Evolutionary conservation across 1,140 invertebrate species (phyloP).

Genomic region (Holcopasites calliopsidis): DNA sequence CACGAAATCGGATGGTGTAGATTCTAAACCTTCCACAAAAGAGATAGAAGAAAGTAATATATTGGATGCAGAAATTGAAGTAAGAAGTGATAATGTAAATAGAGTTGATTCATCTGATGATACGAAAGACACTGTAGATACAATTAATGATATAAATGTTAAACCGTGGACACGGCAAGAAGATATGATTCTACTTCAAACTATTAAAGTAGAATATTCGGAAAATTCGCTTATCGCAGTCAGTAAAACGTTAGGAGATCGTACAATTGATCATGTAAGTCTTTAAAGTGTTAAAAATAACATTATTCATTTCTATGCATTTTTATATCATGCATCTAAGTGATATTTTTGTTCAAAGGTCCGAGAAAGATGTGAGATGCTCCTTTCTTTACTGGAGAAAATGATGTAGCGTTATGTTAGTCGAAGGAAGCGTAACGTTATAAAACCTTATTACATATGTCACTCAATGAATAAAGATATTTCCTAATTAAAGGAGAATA

Average conservation of each 20-base stretch:
- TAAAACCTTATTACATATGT: background rate
- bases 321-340: background rate
- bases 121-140: constrained; percentile 41
- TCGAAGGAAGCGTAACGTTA: background rate
- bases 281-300: background rate
- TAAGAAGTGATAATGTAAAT: background rate
- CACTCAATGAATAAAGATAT: constrained; percentile 14
- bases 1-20: constrained; percentile 16
- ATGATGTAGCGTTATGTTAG: constrained; percentile 61
- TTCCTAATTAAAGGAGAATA: too few species aligned
- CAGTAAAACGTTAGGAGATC: constrained; percentile 68
- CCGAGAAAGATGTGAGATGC: constrained; percentile 69
- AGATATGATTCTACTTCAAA: constrained; percentile 74
- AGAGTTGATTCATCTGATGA: background rate
- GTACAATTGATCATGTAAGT: constrained; percentile 71
- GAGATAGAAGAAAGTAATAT: constrained; percentile 38
- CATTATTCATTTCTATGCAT: background rate
- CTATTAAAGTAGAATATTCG: constrained; percentile 75
- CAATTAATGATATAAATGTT: constrained; percentile 38
- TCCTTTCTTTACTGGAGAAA: constrained; percentile 72
- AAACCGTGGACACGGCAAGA: constrained; percentile 76
- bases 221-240: constrained; percentile 68
- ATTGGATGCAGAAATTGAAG: constrained; percentile 1
- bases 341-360: constrained; percentile 64
- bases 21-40: constrained; percentile 23